A percentile compares a stretch with the other conserved stretches of the same genome.
Evolutionary conservation across 2,797 vertebrate species (phyloP).

Genomic region (Tapera naevia): DNA sequence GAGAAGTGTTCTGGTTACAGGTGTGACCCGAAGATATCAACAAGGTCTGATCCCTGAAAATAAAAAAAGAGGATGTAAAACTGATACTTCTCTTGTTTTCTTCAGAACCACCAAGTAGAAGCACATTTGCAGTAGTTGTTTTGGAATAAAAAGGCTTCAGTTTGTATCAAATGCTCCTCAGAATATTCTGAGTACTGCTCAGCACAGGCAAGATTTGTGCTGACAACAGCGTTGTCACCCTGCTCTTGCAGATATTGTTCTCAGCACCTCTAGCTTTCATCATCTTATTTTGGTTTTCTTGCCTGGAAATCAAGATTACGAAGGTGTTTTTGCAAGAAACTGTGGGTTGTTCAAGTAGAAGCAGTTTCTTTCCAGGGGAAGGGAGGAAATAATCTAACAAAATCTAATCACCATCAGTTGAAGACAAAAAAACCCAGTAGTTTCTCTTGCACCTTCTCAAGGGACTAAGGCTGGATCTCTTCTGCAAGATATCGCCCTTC

Average conservation of each 20-base stretch:
- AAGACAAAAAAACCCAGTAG: background rate
- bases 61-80: background rate
- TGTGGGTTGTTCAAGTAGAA: background rate
- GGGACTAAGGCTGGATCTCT: background rate
- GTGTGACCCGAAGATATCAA: background rate
- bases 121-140: background rate
- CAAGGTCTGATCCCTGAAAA: background rate
- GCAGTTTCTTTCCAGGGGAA: background rate
- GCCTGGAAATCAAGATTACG: background rate
- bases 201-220: background rate
- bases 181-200: background rate
- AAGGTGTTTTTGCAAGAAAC: background rate
- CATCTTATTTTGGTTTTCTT: background rate
- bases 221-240: background rate
- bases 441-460: background rate
- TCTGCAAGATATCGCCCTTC: background rate
- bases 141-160: background rate
- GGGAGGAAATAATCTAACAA: background rate
- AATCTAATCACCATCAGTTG: background rate
- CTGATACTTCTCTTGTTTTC: fast-evolving
- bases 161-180: background rate
- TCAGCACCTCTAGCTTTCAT: background rate
- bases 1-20: background rate
- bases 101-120: background rate
- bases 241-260: background rate